A percentile compares a stretch with the other conserved stretches of the same genome.
These are phyloP conservation scores for Tyto alba DNA, from an alignment of 2,113 vertebrate species.

Conservation along the genomic window DNA sequence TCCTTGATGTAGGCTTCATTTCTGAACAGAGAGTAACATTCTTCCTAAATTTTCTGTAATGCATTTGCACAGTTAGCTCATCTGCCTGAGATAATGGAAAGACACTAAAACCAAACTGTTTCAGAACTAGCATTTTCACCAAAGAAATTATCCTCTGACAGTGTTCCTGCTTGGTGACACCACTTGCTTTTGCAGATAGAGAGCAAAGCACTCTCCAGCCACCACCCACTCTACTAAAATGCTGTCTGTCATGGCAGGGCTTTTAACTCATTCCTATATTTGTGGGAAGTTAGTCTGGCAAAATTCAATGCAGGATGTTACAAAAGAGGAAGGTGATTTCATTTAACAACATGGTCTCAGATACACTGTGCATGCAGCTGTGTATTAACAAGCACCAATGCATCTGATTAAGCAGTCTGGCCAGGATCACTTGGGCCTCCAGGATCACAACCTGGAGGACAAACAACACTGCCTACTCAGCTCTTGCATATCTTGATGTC, in stretches of 20 bases:
- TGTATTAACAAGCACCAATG: neutral
- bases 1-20: neutral
- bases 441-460: accelerated
- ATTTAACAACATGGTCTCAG: neutral
- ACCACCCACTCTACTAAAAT: neutral
- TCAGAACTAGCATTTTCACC: neutral
- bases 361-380: neutral
- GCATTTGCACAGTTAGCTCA: neutral
- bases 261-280: neutral
- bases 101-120: neutral
- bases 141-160: neutral
- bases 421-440: neutral
- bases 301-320: neutral
- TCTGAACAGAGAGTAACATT: neutral
- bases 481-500: neutral
- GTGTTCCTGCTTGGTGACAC: neutral
- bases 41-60: neutral
- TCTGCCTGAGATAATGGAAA: neutral
- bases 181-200: neutral
- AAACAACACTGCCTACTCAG: accelerated
- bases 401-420: neutral
- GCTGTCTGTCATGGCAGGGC: neutral
- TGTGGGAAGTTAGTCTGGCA: neutral
- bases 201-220: neutral
- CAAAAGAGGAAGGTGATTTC: neutral